Evolutionary conservation across 2,888 invertebrate species (phyloP), one percentile per base, ranked within the genome.

Genomic region (Ennomos erosarius): DNA sequence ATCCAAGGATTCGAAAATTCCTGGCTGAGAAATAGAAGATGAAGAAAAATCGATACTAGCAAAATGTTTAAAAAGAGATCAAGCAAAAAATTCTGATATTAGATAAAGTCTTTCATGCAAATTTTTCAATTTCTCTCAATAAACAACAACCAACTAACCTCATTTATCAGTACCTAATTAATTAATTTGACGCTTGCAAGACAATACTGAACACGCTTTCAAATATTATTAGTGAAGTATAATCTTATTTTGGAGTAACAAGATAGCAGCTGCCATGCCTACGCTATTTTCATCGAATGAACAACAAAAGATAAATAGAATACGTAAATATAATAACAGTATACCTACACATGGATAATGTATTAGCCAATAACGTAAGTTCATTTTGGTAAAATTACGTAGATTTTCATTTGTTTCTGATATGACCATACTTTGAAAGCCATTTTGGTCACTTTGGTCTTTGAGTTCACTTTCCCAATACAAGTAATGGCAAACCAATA

Each of bases 171-270:
- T 37, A 43, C 11, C 47, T 45, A 49, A 59, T 59, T 59, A 39
- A 51, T 49, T 59, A 55, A 64, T 57, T 57, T 52, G 49, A 49
- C 54, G 43, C 59, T 62, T 46, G 46, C 54, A 33, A 62, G 55
- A 59, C 59, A 55, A 34, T 59, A 42, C 48, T 45, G 35, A 51
- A 39, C 46, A 16, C 16, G 42, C 37, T 45, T 26, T n/a, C 50
- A 11, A 57, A 33, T 37, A 43, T 47, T 52, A 57, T 49, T 52
- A 47, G 26, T 37, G 34, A 47, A 47, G 43, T 52, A 53, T 57
- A 37, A 37, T 12, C 44, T 45, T 53, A 53, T 46, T 48, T 47
- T 37, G 11, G 43, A 37, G 38, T 55, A 49, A 38, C 48, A 34
- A 55, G 38, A 12, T 37, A 10, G 42, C 26, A 11, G 35, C 16